Percentiles rank a stretch among this genome's conserved stretches.
phyloP scores from a whole-genome alignment of 2,888 invertebrate species.

The Eugnorisma glareosa region DNA sequence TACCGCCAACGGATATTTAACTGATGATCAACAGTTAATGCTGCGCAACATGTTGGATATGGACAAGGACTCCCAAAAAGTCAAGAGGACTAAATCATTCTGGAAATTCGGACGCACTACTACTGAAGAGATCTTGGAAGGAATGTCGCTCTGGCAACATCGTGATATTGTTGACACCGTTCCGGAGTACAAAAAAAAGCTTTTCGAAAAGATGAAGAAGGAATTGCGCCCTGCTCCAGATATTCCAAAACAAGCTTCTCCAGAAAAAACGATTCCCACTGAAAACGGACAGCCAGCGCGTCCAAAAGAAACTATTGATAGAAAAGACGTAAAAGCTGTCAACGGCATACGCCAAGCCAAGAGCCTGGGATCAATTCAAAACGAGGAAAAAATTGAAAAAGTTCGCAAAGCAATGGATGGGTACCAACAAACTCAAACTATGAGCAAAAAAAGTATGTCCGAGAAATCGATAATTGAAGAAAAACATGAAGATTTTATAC shows the following conservation, averaged over 20 bases:
- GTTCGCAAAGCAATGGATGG: constrained; percentile 75
- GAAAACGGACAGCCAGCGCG: constrained; percentile 77
- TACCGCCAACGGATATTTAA: constrained; percentile 87
- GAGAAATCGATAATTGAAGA: constrained; percentile 87
- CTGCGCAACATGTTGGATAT: constrained; percentile 88
- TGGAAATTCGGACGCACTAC: constrained; percentile 95
- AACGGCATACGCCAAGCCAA: constrained; percentile 88
- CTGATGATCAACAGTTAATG: constrained; percentile 90
- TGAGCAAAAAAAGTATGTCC: constrained; percentile 86
- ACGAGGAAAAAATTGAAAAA: constrained; percentile 82
- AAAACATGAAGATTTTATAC: constrained; percentile 83
- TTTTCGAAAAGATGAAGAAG: constrained; percentile 87
- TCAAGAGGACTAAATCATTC: constrained; percentile 96
- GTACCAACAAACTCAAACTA: constrained; percentile 79
- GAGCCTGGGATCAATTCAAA: constrained; percentile 87
- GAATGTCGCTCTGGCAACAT: constrained; percentile 97
- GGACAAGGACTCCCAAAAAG: constrained; percentile 92
- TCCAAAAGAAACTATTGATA: constrained; percentile 87
- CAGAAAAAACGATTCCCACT: constrained; percentile 76
- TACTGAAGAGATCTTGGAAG: constrained; percentile 94
- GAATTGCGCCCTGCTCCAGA: constrained; percentile 86
- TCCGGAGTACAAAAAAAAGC: constrained; percentile 88
- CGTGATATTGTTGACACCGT: constrained; percentile 94
- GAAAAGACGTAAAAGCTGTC: constrained; percentile 84
- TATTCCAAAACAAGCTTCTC: constrained; percentile 79